phyloP scores from a whole-genome alignment of 2,797 vertebrate species.

The Stomatorhinus walkeri region DNA sequence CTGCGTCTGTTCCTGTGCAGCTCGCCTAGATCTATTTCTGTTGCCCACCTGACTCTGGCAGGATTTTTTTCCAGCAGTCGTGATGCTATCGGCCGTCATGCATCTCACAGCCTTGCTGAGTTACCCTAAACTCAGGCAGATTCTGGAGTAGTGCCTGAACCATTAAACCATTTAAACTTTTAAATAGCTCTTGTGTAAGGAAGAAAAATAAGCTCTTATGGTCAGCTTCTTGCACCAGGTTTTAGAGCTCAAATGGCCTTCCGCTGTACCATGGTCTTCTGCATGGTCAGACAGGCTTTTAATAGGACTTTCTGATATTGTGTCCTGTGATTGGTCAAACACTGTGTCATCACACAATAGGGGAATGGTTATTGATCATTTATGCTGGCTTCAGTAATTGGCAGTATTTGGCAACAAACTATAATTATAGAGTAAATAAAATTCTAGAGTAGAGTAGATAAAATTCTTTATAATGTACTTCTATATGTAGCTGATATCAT shows the following conservation, averaged over 20 bases:
- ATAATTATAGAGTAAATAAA: too few relatives aligned
- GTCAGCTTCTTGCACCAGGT: not conserved
- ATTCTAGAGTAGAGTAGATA: too few relatives aligned
- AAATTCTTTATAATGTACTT: not conserved
- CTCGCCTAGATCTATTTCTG: constrained; percentile 28
- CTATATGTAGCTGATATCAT: not conserved
- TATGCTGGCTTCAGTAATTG: not conserved
- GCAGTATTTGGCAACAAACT: not conserved
- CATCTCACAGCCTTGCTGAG: not conserved
- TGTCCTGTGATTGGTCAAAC: not conserved
- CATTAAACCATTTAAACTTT: not conserved
- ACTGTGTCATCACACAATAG: not conserved
- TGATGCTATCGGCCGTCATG: not conserved
- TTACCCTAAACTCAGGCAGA: not conserved
- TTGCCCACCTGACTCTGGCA: constrained; percentile 25
- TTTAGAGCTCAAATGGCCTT: not conserved
- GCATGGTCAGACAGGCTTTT: not conserved
- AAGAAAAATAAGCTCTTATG: not conserved
- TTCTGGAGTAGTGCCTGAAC: not conserved
- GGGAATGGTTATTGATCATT: not conserved
- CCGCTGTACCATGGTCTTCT: not conserved
- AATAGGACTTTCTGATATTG: not conserved
- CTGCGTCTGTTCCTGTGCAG: not conserved
- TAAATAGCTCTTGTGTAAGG: not conserved
- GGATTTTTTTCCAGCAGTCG: constrained; percentile 28